These are phyloP conservation scores for Pseudachorutes palmiensis DNA, from an alignment of 1,140 invertebrate species.

Conservation along the genomic window DNA sequence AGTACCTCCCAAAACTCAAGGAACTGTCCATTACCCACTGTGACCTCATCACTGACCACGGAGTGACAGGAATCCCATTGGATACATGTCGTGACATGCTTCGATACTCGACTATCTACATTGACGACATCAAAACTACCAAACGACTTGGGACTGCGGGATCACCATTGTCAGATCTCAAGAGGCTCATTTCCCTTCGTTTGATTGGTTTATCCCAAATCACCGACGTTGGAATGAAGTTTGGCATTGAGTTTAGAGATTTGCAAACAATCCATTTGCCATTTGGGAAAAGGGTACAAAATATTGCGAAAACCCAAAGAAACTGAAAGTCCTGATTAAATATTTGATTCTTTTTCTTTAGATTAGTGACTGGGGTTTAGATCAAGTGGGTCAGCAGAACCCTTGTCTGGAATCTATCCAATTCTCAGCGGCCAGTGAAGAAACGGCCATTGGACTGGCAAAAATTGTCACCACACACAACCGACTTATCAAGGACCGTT, in stretches of 20 bases:
- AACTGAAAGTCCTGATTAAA: background rate
- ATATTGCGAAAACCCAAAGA: background rate
- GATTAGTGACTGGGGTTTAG: background rate
- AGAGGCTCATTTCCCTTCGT: background rate
- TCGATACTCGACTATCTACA: background rate
- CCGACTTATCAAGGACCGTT: background rate
- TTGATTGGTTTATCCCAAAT: background rate
- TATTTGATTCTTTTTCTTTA: background rate
- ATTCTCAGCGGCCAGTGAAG: background rate
- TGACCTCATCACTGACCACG: background rate
- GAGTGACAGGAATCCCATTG: background rate
- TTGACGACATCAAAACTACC: slow-evolving; percentile 1
- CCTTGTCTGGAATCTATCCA: slow-evolving; percentile 1
- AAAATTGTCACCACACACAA: background rate
- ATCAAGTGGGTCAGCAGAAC: background rate
- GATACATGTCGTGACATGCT: background rate
- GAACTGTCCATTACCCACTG: background rate
- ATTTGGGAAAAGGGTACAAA: background rate
- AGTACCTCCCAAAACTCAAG: background rate
- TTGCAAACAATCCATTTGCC: background rate
- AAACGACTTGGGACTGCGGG: background rate
- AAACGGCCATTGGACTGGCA: background rate
- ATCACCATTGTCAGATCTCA: background rate
- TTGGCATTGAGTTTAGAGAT: background rate
- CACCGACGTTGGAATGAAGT: background rate